A percentile compares a stretch with the other conserved stretches of the same genome.
Evolutionary conservation across 2,113 vertebrate genomes (phyloP).

Genomic region (Callocephalon fimbriatum): DNA sequence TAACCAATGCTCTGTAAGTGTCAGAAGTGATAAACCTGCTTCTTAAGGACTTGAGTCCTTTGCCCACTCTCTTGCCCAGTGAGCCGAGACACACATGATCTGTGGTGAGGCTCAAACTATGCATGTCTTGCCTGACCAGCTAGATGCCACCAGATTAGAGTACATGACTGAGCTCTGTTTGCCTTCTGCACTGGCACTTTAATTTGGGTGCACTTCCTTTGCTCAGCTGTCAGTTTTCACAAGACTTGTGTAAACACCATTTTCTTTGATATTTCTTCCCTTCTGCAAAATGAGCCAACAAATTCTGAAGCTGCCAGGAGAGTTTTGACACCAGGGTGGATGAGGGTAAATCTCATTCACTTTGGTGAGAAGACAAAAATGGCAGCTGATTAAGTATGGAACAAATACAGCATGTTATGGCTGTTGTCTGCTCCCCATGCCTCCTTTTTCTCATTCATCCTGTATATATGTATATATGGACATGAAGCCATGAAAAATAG

Average conservation of each 20-base stretch:
- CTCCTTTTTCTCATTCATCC: background rate
- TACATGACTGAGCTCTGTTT: background rate
- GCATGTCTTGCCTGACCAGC: background rate
- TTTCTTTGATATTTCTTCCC: background rate
- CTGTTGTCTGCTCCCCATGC: background rate
- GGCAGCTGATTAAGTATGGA: background rate
- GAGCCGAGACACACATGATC: background rate
- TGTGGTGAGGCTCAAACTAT: background rate
- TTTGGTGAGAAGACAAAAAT: background rate
- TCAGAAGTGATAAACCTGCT: background rate
- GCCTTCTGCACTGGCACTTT: background rate
- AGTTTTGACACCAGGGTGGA: background rate
- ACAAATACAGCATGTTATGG: background rate
- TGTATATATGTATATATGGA: background rate
- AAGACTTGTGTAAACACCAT: background rate
- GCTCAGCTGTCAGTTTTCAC: constrained; percentile 8
- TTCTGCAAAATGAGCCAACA: background rate
- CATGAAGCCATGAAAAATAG: background rate
- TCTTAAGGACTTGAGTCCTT: background rate
- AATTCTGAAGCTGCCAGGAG: background rate
- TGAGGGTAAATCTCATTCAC: background rate
- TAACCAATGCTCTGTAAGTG: rapidly evolving
- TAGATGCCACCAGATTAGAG: background rate
- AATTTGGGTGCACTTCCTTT: background rate
- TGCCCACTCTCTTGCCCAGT: background rate